Conservation (phyloP, 1,140 invertebrate species). For the Meteorus sp. region DNA sequence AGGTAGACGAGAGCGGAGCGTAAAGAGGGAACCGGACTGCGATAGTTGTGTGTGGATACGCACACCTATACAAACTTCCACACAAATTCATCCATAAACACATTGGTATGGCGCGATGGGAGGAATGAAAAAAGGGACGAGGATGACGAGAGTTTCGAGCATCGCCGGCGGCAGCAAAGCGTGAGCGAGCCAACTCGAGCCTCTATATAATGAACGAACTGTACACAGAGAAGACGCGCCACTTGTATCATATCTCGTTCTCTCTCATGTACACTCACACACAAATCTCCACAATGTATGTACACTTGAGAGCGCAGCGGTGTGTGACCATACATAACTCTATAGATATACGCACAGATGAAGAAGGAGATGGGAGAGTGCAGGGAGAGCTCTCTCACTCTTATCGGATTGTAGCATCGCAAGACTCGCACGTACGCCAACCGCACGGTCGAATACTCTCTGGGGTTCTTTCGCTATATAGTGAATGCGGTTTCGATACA, state of each 20-base stretch:
- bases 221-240: too few relatives aligned
- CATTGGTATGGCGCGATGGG: background rate
- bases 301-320: background rate
- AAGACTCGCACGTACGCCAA: slow-evolving; percentile 47
- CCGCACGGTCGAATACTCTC: slow-evolving; percentile 33
- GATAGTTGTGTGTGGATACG: background rate
- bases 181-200: slow-evolving; percentile 35
- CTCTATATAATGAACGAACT: too few relatives aligned
- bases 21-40: slow-evolving; percentile 7
- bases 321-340: background rate
- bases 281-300: too few relatives aligned
- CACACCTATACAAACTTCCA: slow-evolving; percentile 7
- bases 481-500: slow-evolving; percentile 15
- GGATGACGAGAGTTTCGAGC: slow-evolving; percentile 26
- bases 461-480: slow-evolving; percentile 13
- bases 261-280: background rate
- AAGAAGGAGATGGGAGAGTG: slow-evolving; percentile 1
- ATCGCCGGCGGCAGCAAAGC: slow-evolving; percentile 30
- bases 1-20: slow-evolving; percentile 16
- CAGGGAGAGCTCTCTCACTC: slow-evolving; percentile 32
- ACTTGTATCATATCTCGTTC: too few relatives aligned
- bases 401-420: slow-evolving; percentile 52
- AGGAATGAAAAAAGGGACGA: slow-evolving; percentile 25
- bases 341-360: background rate
- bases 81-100: background rate